Evolutionary conservation across 2,797 vertebrate genomes (phyloP).

Genomic region (Sebastes minor): DNA sequence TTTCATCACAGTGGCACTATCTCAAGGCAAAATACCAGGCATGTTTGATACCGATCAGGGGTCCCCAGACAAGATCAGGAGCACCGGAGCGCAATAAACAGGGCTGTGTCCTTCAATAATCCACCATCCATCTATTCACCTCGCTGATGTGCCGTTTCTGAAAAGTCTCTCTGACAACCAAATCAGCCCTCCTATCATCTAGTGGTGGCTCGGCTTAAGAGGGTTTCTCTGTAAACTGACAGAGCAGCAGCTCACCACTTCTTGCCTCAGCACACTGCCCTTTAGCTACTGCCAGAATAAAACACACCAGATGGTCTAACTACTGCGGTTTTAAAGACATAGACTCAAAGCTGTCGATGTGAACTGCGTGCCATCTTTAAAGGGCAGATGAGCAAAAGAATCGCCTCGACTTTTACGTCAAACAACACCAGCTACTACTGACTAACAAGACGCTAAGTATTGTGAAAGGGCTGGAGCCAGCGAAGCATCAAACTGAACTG

Average conservation of each 20-base stretch:
- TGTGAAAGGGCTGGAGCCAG: constrained; percentile 18
- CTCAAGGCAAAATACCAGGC: background rate
- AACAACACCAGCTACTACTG: constrained; percentile 39
- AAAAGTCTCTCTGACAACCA: background rate
- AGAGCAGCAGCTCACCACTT: constrained; percentile 40
- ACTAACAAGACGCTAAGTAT: constrained; percentile 30
- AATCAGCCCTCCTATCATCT: constrained; percentile 6
- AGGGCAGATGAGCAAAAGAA: constrained; percentile 54
- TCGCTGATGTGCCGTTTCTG: constrained; percentile 9
- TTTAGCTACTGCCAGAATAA: constrained; percentile 39
- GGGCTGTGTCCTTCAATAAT: background rate
- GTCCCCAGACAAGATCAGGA: constrained; percentile 8
- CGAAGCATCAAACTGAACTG: constrained; percentile 11
- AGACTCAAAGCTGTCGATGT: constrained; percentile 24
- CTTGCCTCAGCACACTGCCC: constrained; percentile 36
- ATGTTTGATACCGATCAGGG: constrained; percentile 15
- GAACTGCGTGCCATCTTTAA: constrained; percentile 44
- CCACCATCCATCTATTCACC: background rate
- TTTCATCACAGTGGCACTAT: background rate
- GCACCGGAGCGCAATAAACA: background rate
- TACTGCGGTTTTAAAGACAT: constrained; percentile 21
- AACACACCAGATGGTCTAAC: constrained; percentile 63
- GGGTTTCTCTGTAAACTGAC: constrained; percentile 44
- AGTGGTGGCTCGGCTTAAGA: constrained; percentile 24
- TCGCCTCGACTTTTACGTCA: constrained; percentile 18